Conservation (phyloP, 2,797 vertebrate species). For the Epinephelus awoara region DNA sequence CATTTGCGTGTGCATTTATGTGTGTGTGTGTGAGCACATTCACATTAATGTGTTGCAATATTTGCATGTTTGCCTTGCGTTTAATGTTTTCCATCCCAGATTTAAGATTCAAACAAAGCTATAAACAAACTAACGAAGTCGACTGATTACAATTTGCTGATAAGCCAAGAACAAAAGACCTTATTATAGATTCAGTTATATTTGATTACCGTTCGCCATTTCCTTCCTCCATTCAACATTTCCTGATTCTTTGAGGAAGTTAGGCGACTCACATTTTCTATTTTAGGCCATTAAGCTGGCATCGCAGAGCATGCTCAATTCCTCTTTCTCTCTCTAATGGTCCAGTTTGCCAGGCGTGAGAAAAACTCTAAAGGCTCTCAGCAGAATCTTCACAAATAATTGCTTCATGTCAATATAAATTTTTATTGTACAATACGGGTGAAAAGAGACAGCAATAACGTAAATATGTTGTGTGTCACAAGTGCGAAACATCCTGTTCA, state of each 20-base stretch:
- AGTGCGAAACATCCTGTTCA: slow-evolving; percentile 17
- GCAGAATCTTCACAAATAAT: not conserved
- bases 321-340: not conserved
- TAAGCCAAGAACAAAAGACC: slow-evolving; percentile 62
- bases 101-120: not conserved
- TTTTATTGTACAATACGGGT: not conserved
- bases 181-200: slow-evolving; percentile 48
- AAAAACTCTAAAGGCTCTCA: slow-evolving; percentile 1
- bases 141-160: slow-evolving; percentile 31
- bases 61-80: not conserved
- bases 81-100: slow-evolving; percentile 10
- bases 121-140: slow-evolving; percentile 31
- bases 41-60: not conserved
- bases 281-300: slow-evolving; percentile 47
- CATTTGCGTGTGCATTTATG: not conserved
- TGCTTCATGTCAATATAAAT: not conserved
- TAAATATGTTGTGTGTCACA: not conserved
- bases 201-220: slow-evolving; percentile 56
- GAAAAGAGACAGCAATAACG: slow-evolving; percentile 2
- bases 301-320: not conserved
- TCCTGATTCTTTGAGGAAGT: slow-evolving; percentile 67
- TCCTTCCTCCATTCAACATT: slow-evolving; percentile 70
- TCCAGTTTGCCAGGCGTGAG: not conserved
- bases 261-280: slow-evolving; percentile 57
- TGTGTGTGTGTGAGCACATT: not conserved